Percentiles rank a stretch among this genome's conserved stretches.
phyloP scores from a whole-genome alignment of 2,797 vertebrate genomes.

The Tragopan temminckii region DNA sequence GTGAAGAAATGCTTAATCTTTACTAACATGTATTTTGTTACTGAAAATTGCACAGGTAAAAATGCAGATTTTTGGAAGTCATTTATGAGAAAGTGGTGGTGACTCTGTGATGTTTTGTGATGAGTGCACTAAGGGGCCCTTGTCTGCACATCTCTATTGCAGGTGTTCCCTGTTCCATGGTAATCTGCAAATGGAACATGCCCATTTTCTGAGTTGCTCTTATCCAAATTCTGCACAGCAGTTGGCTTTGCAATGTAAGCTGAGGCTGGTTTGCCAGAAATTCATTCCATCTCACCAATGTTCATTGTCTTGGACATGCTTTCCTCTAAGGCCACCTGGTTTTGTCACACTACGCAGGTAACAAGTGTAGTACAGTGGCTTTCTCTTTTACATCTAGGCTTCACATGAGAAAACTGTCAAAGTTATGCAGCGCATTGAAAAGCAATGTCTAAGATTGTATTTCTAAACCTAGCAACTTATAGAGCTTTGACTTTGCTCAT shows the following conservation, averaged over 20 bases:
- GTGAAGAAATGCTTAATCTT: not conserved
- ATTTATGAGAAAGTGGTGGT: not conserved
- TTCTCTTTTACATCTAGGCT: not conserved
- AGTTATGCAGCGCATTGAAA: not conserved
- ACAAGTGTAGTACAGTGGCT: not conserved
- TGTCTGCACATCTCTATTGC: rapidly evolving
- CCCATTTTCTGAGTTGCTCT: not conserved
- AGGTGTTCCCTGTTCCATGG: not conserved
- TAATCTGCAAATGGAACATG: not conserved
- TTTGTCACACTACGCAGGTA: not conserved
- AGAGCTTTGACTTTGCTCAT: not conserved
- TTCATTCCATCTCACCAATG: rapidly evolving
- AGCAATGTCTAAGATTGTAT: not conserved
- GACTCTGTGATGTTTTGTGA: not conserved
- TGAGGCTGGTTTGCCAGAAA: not conserved
- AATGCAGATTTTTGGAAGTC: not conserved
- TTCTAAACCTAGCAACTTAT: not conserved
- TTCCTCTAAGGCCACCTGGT: not conserved
- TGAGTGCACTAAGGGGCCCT: not conserved
- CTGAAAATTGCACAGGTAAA: not conserved
- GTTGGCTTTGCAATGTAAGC: not conserved
- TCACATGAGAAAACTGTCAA: not conserved
- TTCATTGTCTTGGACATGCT: not conserved
- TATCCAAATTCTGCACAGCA: rapidly evolving
- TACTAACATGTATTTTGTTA: not conserved